phyloP scores from a whole-genome alignment of 2,797 vertebrate species.

The Rallus crepitans region DNA sequence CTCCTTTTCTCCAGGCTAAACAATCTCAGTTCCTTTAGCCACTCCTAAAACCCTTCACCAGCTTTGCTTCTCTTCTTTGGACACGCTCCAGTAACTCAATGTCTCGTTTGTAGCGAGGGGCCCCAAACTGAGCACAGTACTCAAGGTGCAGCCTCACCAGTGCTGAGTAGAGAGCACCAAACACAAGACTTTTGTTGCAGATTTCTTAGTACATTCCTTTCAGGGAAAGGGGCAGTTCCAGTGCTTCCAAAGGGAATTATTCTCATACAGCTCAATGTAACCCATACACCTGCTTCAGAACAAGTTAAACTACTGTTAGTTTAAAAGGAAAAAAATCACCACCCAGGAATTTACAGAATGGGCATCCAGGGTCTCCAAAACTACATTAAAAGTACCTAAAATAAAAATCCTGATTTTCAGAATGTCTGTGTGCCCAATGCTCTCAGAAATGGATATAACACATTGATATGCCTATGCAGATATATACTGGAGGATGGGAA shows the following conservation, averaged over 20 bases:
- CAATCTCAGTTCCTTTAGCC: too few relatives aligned
- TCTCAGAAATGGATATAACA: background rate
- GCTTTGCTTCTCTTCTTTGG: too few relatives aligned
- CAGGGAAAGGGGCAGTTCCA: background rate
- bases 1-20: too few relatives aligned
- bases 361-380: background rate
- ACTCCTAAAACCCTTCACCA: too few relatives aligned
- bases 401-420: background rate
- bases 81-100: too few relatives aligned
- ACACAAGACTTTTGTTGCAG: background rate
- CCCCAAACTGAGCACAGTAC: background rate
- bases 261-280: background rate
- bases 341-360: background rate
- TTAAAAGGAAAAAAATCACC: background rate
- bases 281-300: background rate
- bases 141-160: accelerated
- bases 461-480: background rate
- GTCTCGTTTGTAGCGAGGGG: too few relatives aligned
- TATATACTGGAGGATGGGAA: background rate
- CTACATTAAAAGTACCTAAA: background rate
- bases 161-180: background rate
- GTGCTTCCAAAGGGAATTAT: background rate
- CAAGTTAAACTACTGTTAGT: background rate
- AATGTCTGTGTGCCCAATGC: background rate
- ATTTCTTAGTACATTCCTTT: background rate